Base-by-base conservation (phyloP, 2,888 invertebrate species). In the Cepaea hortensis region DNA sequence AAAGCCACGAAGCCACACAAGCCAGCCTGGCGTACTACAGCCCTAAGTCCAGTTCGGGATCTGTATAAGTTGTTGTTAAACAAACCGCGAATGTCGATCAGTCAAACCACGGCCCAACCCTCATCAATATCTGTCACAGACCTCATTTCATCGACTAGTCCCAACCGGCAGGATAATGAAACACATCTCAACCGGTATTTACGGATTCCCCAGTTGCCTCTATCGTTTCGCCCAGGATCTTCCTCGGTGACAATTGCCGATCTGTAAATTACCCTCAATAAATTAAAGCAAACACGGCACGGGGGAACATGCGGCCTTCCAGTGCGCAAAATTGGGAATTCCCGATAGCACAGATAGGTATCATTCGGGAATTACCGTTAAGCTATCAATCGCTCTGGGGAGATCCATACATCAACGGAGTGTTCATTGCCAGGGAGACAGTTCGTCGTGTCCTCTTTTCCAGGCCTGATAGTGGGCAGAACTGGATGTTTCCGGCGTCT, bases 211-310 rank as follows among this genome's bases (percentile, higher is more conserved):
- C 35, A 46, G 61, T 75, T 62, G 61, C 75, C 83, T 20, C 11
- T 46, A 13, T 81, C 4, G 65, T 46, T 68, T 46, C 61, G 0
- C 6, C 83, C 13, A 62, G 62, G 46, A n/a, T 46, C 35, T 73
- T 75, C 35, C n/a, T 15, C 18, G 5, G 3, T 35, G 62, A 62
- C 73, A 73, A 73, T 35, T 75, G 35, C 62, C 46, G 72, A 46
- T 18, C 83, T 11, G 83, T 83, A 83, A 85, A 79, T 85, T 85
- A 85, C 79, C 85, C 85, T 68, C 80, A 85, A 85, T 85, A 85
- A 85, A 85, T 85, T 85, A 85, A 70, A 23, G 65, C 85, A 85
- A 85, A 85, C 85, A 85, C 70, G 85, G 79, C 85, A 68, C 70
- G 2, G 68, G 80, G 77, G 77, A 48, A 20, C 62, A 35, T 73